phyloP scores from a whole-genome alignment of 2,888 invertebrate species.

The Abrostola triplasia region DNA sequence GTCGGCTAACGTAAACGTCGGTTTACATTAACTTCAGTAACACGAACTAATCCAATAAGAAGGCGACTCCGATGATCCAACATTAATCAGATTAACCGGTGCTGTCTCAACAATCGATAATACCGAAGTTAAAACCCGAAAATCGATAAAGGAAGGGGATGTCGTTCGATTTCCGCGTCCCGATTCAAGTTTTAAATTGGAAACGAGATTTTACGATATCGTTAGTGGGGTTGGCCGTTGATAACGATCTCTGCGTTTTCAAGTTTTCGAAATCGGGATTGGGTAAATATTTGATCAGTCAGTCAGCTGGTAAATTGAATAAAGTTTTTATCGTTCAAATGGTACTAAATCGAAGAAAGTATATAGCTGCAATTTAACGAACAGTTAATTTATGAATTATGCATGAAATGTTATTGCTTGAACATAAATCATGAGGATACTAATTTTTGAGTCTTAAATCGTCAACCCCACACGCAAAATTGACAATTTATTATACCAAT shows the following conservation, averaged over 20 bases:
- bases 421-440: background rate
- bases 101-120: slow-evolving; percentile 39
- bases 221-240: slow-evolving; percentile 23
- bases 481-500: too few relatives aligned
- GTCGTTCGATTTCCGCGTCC: slow-evolving; percentile 47
- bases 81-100: slow-evolving; percentile 36
- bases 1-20: slow-evolving; percentile 25
- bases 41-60: slow-evolving; percentile 43
- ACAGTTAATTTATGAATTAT: slow-evolving; percentile 1
- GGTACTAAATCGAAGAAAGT: slow-evolving; percentile 4
- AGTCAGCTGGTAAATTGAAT: background rate
- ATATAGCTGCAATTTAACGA: slow-evolving; percentile 2
- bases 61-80: slow-evolving; percentile 23
- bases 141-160: slow-evolving; percentile 27
- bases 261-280: slow-evolving; percentile 17
- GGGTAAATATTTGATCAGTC: slow-evolving; percentile 5
- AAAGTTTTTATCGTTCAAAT: slow-evolving; percentile 4
- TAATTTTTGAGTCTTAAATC: background rate
- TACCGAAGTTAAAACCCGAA: slow-evolving; percentile 24
- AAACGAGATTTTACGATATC: slow-evolving; percentile 49
- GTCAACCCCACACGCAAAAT: background rate
- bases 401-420: background rate
- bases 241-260: slow-evolving; percentile 24
- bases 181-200: slow-evolving; percentile 56
- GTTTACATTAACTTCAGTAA: slow-evolving; percentile 12